Conservation (phyloP, 2,888 invertebrate genomes). For the Sussaba pulchella region DNA sequence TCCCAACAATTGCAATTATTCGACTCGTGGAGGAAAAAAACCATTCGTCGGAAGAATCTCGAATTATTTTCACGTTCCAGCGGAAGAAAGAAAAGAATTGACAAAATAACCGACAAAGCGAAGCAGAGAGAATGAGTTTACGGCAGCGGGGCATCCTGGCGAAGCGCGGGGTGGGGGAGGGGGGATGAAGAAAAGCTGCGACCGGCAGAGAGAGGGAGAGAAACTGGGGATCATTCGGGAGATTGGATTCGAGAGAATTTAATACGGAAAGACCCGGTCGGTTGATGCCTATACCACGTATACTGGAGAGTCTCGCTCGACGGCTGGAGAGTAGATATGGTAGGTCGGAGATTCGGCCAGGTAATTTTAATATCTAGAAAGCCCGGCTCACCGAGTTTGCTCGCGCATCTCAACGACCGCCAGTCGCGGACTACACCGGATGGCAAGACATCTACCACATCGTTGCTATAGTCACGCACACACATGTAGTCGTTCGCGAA, state of each 20-base stretch:
- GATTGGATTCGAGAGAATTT: constrained; percentile 64
- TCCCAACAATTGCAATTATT: too few species aligned
- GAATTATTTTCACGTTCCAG: background rate
- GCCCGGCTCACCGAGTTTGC: constrained; percentile 62
- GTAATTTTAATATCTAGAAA: constrained; percentile 72
- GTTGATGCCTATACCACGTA: constrained; percentile 29
- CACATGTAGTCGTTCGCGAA: background rate
- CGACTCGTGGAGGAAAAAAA: too few species aligned
- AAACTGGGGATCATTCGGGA: constrained; percentile 30
- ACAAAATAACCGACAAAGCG: background rate
- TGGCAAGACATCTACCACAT: constrained; percentile 45
- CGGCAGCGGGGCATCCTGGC: too few species aligned
- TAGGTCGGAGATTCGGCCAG: constrained; percentile 55
- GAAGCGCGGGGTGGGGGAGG: too few species aligned
- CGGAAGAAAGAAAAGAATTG: background rate
- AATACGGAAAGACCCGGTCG: constrained; percentile 60
- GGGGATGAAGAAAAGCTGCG: too few species aligned
- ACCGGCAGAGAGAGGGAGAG: background rate
- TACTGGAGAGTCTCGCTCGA: constrained; percentile 43
- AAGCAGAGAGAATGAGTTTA: background rate
- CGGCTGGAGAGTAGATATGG: constrained; percentile 30
- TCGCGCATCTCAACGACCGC: constrained; percentile 44
- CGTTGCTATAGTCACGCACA: constrained; percentile 9
- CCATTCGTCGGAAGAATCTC: too few species aligned
- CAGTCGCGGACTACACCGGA: constrained; percentile 24